Percentiles rank a stretch among this genome's conserved stretches.
These are phyloP conservation scores for Sussaba pulchella DNA, from an alignment of 2,888 invertebrate genomes.

Conservation along the genomic window DNA sequence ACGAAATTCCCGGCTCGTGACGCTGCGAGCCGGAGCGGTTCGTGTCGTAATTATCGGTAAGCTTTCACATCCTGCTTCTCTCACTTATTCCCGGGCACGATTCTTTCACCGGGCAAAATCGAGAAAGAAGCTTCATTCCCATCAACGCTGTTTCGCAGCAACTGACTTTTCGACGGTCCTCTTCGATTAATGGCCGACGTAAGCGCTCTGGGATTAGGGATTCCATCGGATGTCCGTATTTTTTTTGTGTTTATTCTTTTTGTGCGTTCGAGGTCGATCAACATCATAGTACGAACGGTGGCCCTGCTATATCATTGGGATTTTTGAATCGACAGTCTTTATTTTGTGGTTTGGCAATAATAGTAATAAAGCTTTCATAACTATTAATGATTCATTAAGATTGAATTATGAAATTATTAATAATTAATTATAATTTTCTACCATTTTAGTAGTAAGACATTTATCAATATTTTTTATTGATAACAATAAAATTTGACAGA, in stretches of 20 bases:
- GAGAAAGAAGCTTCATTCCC: slow-evolving; percentile 7
- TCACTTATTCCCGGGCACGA: slow-evolving; percentile 9
- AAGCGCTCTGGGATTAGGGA: background rate
- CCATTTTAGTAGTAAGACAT: no score
- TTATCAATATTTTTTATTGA: no score
- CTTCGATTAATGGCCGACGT: slow-evolving; percentile 17
- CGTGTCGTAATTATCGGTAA: slow-evolving; percentile 41
- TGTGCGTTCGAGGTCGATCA: no score
- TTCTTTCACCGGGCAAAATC: background rate
- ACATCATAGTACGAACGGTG: no score
- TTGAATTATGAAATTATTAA: no score
- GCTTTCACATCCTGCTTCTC: slow-evolving; percentile 26
- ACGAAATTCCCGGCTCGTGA: background rate
- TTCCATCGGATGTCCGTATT: background rate
- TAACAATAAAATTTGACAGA: background rate
- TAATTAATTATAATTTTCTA: no score
- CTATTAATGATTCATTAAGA: no score
- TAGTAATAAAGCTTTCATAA: no score
- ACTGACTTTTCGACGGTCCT: slow-evolving; percentile 22
- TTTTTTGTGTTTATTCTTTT: background rate
- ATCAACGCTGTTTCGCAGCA: slow-evolving; percentile 6
- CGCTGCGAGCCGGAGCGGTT: slow-evolving; percentile 12
- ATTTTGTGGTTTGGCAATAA: no score
- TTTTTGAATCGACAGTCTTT: no score
- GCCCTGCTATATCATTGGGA: no score